A percentile compares a stretch with the other conserved stretches of the same genome.
Conservation (phyloP, 2,113 vertebrate species). For the Apus apus region DNA sequence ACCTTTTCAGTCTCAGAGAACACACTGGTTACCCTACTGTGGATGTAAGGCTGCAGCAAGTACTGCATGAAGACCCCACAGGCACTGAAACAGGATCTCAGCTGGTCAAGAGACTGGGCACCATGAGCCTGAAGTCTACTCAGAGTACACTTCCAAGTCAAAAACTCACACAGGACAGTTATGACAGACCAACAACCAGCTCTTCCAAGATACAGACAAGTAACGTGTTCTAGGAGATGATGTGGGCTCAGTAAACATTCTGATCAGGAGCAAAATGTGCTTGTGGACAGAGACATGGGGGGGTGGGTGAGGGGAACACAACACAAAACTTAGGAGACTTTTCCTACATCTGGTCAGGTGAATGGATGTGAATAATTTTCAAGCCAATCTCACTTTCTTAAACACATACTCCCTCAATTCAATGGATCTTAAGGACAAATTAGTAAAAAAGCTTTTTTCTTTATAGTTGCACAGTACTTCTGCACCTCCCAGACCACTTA, state of each 20-base stretch:
- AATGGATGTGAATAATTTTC: background rate
- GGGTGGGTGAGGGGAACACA: background rate
- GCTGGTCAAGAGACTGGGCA: background rate
- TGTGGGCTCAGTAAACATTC: background rate
- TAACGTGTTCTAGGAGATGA: background rate
- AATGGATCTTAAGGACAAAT: background rate
- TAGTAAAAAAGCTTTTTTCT: background rate
- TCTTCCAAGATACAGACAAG: background rate
- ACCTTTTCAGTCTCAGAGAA: background rate
- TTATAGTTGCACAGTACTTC: background rate
- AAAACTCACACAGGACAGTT: background rate
- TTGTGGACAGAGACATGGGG: background rate
- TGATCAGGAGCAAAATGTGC: background rate
- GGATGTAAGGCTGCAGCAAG: background rate
- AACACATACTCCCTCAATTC: background rate
- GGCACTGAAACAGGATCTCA: fast-evolving
- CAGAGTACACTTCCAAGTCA: fast-evolving
- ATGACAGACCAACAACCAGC: fast-evolving
- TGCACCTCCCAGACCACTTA: background rate
- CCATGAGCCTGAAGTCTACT: fast-evolving
- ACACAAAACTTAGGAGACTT: background rate
- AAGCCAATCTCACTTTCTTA: background rate
- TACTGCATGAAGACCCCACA: background rate
- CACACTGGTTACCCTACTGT: background rate
- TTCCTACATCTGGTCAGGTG: background rate